Evolutionary conservation across 2,888 invertebrate genomes (phyloP).

Genomic region (Theodoxus fluviatilis): DNA sequence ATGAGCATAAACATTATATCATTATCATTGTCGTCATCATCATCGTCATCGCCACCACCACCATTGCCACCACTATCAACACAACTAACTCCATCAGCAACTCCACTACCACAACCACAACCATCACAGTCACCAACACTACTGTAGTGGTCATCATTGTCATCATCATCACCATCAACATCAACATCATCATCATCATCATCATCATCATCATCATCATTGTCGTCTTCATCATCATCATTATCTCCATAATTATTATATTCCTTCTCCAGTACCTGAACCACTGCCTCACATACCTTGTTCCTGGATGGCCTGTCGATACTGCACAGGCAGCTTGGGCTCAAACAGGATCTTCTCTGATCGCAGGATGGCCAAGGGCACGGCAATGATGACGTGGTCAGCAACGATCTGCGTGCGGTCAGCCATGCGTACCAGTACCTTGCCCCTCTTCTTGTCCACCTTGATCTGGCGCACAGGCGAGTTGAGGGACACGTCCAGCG

Average conservation of each 20-base stretch:
- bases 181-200: slow-evolving; percentile 2
- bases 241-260: too few relatives aligned
- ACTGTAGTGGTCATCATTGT: neutral
- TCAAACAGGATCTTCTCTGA: slow-evolving; percentile 44
- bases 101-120: neutral
- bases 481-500: slow-evolving; percentile 43
- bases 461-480: slow-evolving; percentile 49
- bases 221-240: neutral
- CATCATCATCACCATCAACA: neutral
- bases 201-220: neutral
- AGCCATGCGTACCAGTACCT: slow-evolving; percentile 44
- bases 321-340: slow-evolving; percentile 41
- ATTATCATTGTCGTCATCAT: slow-evolving; percentile 7
- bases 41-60: neutral
- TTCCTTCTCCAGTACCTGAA: too few relatives aligned
- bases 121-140: neutral
- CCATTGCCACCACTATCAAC: neutral
- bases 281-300: slow-evolving; percentile 41
- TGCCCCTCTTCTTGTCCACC: slow-evolving; percentile 38
- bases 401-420: slow-evolving; percentile 44
- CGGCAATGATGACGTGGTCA: slow-evolving; percentile 52
- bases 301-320: slow-evolving; percentile 37
- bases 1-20: neutral
- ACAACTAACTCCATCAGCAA: neutral
- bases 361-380: slow-evolving; percentile 45